Percentiles rank a stretch among this genome's conserved stretches.
Evolutionary conservation across 2,888 invertebrate species (phyloP).

Genomic region (Ellobium chinense): DNA sequence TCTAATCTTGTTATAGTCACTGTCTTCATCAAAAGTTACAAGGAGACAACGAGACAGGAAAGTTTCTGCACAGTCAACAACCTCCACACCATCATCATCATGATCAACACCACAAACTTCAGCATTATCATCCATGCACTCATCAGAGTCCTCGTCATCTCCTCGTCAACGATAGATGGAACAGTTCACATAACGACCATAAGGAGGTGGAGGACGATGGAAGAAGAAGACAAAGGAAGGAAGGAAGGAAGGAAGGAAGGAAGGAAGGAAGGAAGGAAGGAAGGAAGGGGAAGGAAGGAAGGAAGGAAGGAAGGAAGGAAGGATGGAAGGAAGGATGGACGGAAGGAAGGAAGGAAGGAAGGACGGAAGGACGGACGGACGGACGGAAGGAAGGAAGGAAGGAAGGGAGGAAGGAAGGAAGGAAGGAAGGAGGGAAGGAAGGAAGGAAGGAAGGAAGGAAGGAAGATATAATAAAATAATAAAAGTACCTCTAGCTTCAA

Average conservation of each 20-base stretch:
- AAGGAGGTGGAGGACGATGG: background rate
- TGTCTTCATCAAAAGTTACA: too few species aligned
- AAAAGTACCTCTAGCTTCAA: background rate
- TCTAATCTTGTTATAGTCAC: background rate
- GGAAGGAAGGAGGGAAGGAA: background rate
- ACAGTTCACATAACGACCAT: background rate
- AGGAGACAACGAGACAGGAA: too few species aligned
- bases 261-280: background rate
- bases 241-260: background rate
- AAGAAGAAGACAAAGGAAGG: background rate
- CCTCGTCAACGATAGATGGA: too few species aligned
- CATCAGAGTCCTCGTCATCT: too few species aligned
- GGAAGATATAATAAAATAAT: background rate
- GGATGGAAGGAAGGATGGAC: too few species aligned
- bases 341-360: conserved; percentile 15
- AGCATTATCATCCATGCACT: background rate
- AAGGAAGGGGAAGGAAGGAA: conserved; percentile 8
- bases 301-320: conserved; percentile 11
- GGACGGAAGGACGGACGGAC: conserved; percentile 9
- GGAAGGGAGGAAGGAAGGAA: conserved; percentile 4
- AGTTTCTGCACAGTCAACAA: too few species aligned
- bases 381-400: conserved; percentile 13
- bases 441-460: background rate
- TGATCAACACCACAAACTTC: background rate
- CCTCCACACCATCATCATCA: too few species aligned